Evolutionary conservation across 2,888 invertebrate genomes (phyloP).

Genomic region (Willowsia nigromaculata): DNA sequence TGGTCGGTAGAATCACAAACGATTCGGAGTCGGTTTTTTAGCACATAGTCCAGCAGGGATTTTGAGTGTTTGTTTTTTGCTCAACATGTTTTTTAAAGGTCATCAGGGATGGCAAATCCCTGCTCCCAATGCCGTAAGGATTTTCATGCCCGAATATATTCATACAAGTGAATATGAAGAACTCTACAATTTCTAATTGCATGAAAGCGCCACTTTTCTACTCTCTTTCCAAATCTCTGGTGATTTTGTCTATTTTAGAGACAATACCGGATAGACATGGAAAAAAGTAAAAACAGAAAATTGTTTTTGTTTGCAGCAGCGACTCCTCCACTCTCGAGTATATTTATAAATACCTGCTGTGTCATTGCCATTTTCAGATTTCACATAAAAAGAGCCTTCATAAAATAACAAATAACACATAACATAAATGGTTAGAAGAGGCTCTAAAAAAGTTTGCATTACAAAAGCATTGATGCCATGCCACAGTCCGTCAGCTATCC

Average conservation of each 20-base stretch:
- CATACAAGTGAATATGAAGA: too few species aligned
- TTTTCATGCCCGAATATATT: too few species aligned
- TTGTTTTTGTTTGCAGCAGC: constrained; percentile 18
- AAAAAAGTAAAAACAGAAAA: neutral
- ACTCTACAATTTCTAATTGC: neutral
- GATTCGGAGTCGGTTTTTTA: too few species aligned
- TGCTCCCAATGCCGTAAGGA: too few species aligned
- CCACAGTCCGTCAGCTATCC: neutral
- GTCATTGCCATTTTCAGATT: constrained; percentile 36
- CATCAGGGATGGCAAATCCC: too few species aligned
- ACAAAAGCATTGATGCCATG: too few species aligned
- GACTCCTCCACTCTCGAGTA: neutral
- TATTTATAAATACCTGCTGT: constrained; percentile 19
- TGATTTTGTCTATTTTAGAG: neutral
- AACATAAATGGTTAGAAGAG: too few species aligned
- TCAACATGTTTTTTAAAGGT: too few species aligned
- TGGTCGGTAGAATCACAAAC: too few species aligned
- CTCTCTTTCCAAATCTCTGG: neutral
- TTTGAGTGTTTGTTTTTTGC: too few species aligned
- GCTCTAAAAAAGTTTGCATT: neutral
- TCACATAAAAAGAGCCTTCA: neutral
- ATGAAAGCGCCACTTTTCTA: neutral
- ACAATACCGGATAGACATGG: neutral
- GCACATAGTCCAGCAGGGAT: too few species aligned
- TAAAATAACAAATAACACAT: constrained; percentile 21